A percentile compares a stretch with the other conserved stretches of the same genome.
Conservation (phyloP, 2,113 vertebrate species). For the Festucalex cinctus region DNA sequence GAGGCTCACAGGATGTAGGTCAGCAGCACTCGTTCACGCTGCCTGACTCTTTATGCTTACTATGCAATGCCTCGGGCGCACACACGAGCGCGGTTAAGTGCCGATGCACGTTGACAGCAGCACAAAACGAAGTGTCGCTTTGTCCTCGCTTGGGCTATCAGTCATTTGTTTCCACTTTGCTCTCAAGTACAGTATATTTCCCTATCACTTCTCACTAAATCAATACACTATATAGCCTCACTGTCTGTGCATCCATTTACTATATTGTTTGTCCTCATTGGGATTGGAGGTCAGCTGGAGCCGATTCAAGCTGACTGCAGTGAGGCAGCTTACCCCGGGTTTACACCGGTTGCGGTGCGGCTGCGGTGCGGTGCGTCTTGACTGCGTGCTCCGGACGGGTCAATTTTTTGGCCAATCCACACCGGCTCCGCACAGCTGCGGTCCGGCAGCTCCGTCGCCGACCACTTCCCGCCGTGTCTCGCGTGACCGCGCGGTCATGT, state of each 20-base stretch:
- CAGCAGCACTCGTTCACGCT: constrained; percentile 34
- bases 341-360: no score
- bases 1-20: constrained; percentile 35
- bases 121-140: constrained; percentile 25
- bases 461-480: no score
- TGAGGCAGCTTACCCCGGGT: no score
- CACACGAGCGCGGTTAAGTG: constrained; percentile 27
- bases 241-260: neutral
- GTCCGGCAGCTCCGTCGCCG: no score
- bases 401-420: no score
- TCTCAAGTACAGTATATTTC: neutral
- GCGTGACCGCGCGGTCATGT: no score
- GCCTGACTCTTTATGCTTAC: constrained; percentile 23
- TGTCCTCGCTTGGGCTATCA: neutral
- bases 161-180: neutral
- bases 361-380: no score
- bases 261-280: neutral
- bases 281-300: neutral
- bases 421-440: no score
- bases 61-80: constrained; percentile 17
- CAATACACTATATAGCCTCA: neutral
- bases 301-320: neutral
- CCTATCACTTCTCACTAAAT: neutral
- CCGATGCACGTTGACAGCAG: constrained; percentile 58
- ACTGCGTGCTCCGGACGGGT: no score